Evolutionary conservation across 2,113 vertebrate genomes (phyloP).

Genomic region (Trematocara zebra): DNA sequence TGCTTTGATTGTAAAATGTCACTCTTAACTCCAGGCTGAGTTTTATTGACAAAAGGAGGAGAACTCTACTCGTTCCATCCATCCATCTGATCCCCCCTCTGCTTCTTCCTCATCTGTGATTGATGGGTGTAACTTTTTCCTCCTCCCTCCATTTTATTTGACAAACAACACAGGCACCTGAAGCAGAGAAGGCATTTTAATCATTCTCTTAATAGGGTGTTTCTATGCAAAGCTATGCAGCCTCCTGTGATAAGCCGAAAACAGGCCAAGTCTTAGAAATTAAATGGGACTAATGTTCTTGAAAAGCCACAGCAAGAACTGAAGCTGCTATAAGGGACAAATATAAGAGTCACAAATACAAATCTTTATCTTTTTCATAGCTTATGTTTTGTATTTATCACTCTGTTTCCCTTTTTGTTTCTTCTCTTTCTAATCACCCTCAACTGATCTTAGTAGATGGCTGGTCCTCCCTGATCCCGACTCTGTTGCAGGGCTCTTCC

Average conservation of each 20-base stretch:
- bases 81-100: conserved; percentile 17
- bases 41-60: conserved; percentile 73
- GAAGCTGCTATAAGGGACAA: conserved; percentile 2
- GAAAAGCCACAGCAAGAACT: conserved; percentile 35
- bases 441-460: not conserved
- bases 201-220: conserved; percentile 77
- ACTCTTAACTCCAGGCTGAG: conserved; percentile 71
- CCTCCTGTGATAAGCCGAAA: conserved; percentile 63
- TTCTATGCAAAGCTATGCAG: conserved; percentile 77
- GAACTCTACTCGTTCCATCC: conserved; percentile 43
- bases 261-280: conserved; percentile 49
- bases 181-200: conserved; percentile 76
- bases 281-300: conserved; percentile 25
- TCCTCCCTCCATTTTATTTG: conserved; percentile 71
- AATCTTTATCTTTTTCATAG: not conserved
- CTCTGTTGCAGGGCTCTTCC: not conserved
- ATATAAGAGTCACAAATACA: not conserved
- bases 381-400: not conserved
- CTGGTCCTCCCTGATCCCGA: not conserved
- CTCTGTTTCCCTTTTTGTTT: not conserved
- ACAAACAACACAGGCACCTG: conserved; percentile 76
- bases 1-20: conserved; percentile 76
- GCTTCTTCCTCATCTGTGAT: conserved; percentile 58
- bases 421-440: not conserved
- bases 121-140: conserved; percentile 66